Evolutionary conservation across 2,888 invertebrate genomes (phyloP), one percentile per base, ranked within the genome.

Genomic region (Acrobasis repandana): DNA sequence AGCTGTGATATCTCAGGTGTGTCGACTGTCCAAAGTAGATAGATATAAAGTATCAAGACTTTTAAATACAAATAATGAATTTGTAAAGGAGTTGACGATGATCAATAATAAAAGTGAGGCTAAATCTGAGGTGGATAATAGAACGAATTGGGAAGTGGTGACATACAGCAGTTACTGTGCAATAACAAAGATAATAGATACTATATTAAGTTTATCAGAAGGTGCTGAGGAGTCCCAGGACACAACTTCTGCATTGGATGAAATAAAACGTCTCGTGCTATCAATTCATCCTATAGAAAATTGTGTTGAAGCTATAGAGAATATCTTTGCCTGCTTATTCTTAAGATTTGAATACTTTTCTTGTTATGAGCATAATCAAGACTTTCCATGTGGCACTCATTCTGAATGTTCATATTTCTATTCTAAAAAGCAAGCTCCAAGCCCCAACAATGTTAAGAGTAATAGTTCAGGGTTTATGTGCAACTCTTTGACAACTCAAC

Each of bases 321-420:
- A 96, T 79, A 93, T 96, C 67, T 96, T 96, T 79, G 93, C 94
- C 0, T 92, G 96, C 69, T 88, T 96, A 47, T 96, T 96, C 80
- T 74, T 95, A 56, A 93, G 94, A 67, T 92, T 93, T 69, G 94
- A 95, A 73, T 94, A 95, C 76, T 91, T 95, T 64, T 89, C 91
- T 9, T 93, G 93, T 62, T 85, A 93, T 66, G 90, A 93, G 67
- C 90, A 89, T 59, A 92, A 78, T 62, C 92, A 88, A 70, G 92
- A 92, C 18, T 74, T 75, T 51, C 82, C 89, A 18, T 88, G 88
- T 64, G 90, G 91, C 6, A 88, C 91, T 1, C 88, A 88, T 67
- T 90, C 92, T 1, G 92, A 92, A 70, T 90, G 89, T 67, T 92
- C 92, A 3, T 93, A 93, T 71, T 92, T 92, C 69, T 91, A 87